Evolutionary conservation across 2,797 vertebrate genomes (phyloP), one percentile per base, ranked within the genome.

Genomic region (Sebastolobus altivelis): DNA sequence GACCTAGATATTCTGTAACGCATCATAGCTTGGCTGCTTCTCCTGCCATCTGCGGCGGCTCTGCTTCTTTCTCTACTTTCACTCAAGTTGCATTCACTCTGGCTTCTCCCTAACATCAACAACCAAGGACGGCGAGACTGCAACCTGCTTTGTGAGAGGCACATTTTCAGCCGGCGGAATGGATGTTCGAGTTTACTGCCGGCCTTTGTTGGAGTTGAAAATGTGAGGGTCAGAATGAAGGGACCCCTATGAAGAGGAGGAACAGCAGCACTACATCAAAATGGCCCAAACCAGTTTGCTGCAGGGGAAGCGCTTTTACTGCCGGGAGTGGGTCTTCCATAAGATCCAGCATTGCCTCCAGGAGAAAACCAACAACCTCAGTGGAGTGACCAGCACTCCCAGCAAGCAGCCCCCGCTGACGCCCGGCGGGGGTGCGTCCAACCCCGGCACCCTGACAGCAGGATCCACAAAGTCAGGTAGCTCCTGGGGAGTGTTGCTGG

Each of bases 281-380:
- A 96, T 99, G 98, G 97, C 98, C 89, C 98, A 99, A 91, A 99
- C 97, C 84, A 99, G 98, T 94, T 96, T 99, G 93, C 96, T 99
- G 93, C 97, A 98, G 94, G 98, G 98, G 83, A 99, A 99, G 82
- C 97, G 96, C 83, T 99, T 99, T 92, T 99, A 99, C 95, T 99
- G 99, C 95, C 95, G 99, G 91, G 99, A 99, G 93, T 99, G 99
- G 99, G 97, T 98, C 90, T 99, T 99, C 95, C 98, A 99, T 87
- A 99, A 99, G 95, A 97, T 99, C 92, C 99, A 99, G 95, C 98
- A 99, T 79, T 99, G 98, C 95, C 97, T 99, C 74, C 98, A 99
- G 95, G 99, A 99, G 95, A 99, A 99, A 92, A 95, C 91, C 49
- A 97, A 91, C 96, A 93, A 92, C 90, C 93, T 96, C 66, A 75